Base-by-base conservation (phyloP, 1,140 invertebrate genomes). In the Diorhabda elongata region DNA sequence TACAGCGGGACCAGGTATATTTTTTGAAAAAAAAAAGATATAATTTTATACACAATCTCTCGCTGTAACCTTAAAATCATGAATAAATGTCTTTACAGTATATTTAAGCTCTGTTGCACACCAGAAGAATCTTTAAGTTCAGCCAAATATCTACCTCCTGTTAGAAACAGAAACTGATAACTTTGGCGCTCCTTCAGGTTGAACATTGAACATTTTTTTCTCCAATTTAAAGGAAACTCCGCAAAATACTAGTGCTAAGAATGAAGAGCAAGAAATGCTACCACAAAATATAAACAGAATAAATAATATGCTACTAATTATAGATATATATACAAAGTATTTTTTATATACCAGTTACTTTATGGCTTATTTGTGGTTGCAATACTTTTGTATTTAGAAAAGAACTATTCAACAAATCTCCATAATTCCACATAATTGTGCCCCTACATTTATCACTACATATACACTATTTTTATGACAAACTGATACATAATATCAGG, bases 121-220 rank as follows among this genome's bases (percentile, higher is more conserved):
- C 45, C 60, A 62, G 61, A 60, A 66, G 47, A 64, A 57, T 57
- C 44, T 64, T 58, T 69, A 71, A 62, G 69, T 71, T 69, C 47
- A 69, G 61, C 68, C 66, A 69, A 44, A 66, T 67, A 74, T 73
- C 70, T 70, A 71, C 69, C 67, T 73, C 69, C 45, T 65, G 45
- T 42, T 58, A 44, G 64, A 58, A 8, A 6, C 47, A 52, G 6
- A 8, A 56, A 41, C 26, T 47, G 44, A 44, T 44, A 63, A n/a
- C 42, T 44, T 6, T 9, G 26, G 26, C 26, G 1, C 1, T 26
- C 11, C 3, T 58, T 60, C 44, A 44, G 26, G 61, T 43, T 56
- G 66, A 58, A 67, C 64, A 64, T 56, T 70, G 45, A 8, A 52
- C n/a, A 52, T 8, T 3, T 52, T 52, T 52, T 52, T n/a, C 47